Evolutionary conservation across 2,113 vertebrate species (phyloP).

Genomic region (Bucco capensis): DNA sequence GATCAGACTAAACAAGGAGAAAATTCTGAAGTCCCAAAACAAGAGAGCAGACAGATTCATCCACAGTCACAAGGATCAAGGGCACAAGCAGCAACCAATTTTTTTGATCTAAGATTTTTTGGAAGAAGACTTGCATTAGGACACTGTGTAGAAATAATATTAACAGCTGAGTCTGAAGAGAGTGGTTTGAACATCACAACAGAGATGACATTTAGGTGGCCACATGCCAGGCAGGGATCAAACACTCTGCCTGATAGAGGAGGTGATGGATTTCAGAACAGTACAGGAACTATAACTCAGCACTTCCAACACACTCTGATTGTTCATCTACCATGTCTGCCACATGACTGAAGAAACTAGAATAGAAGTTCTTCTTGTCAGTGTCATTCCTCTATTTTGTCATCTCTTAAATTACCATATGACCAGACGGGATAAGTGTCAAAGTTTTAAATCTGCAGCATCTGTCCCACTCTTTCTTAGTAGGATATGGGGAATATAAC

Average conservation of each 20-base stretch:
- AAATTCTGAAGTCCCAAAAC: neutral
- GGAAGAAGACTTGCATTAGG: neutral
- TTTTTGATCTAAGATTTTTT: neutral
- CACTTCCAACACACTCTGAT: neutral
- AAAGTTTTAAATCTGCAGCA: neutral
- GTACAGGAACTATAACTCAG: neutral
- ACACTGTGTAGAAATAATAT: neutral
- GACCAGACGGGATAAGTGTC: neutral
- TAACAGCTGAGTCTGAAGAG: neutral
- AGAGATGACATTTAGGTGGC: neutral
- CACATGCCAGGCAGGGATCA: neutral
- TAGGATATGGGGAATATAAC: neutral
- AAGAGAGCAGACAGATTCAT: neutral
- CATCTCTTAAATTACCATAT: neutral
- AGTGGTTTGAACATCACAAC: neutral
- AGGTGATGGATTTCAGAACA: neutral
- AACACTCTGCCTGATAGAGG: neutral
- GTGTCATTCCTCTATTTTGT: neutral
- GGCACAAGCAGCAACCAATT: neutral
- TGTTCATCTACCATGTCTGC: neutral
- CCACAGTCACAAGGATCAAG: neutral
- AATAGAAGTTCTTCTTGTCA: neutral
- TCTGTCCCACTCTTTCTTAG: neutral
- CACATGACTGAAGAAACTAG: neutral
- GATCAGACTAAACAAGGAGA: neutral